These are phyloP conservation scores for Xylocopa sonorina DNA, from an alignment of 1,140 invertebrate genomes.

Conservation along the genomic window DNA sequence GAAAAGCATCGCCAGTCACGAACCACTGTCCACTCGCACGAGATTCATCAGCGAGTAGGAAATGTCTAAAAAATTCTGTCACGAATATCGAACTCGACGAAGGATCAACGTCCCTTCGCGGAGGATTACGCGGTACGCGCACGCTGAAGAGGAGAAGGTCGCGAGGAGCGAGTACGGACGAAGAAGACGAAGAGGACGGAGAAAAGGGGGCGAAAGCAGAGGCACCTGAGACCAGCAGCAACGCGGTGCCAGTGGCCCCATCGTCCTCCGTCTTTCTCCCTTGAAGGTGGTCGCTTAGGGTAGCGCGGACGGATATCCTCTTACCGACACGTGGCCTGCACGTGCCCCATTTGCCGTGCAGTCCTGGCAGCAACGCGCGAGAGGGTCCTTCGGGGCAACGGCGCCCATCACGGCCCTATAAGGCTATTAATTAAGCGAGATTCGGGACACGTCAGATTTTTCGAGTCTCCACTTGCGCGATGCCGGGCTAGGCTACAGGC, in stretches of 20 bases:
- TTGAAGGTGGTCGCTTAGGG: conserved; percentile 58
- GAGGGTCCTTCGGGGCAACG: conserved; percentile 46
- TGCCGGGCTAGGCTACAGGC: conserved; percentile 8
- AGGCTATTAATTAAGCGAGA: conserved; percentile 80
- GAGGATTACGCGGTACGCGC: conserved; percentile 37
- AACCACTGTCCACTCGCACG: neutral
- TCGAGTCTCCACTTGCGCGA: conserved; percentile 46
- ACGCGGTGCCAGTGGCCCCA: conserved; percentile 39
- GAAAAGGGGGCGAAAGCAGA: conserved; percentile 16
- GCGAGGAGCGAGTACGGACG: neutral
- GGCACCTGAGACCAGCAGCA: conserved; percentile 55
- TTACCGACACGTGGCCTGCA: conserved; percentile 80
- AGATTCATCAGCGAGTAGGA: neutral
- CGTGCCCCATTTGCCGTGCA: conserved; percentile 72
- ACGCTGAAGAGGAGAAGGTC: neutral
- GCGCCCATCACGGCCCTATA: conserved; percentile 52
- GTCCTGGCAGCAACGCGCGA: conserved; percentile 52
- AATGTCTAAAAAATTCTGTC: no score
- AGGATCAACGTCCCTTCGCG: conserved; percentile 13
- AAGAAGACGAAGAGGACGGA: conserved; percentile 33
- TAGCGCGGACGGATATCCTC: conserved; percentile 77
- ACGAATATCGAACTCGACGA: neutral
- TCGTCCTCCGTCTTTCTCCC: conserved; percentile 29
- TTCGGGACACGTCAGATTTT: conserved; percentile 77
- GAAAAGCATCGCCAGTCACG: neutral